Evolutionary conservation across 2,797 vertebrate genomes (phyloP).

Genomic region (Clarias pachynema): DNA sequence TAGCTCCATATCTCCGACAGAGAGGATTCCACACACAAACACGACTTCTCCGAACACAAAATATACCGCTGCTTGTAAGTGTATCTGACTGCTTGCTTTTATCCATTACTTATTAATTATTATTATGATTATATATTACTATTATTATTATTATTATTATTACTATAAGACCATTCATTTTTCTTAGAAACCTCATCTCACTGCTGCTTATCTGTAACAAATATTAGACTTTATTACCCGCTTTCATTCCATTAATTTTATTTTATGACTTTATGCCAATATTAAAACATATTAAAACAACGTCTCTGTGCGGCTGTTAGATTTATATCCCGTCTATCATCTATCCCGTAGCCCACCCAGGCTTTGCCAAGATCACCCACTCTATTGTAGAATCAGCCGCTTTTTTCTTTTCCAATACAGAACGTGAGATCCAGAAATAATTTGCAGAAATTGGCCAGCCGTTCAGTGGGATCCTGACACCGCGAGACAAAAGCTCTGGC

Average conservation of each 20-base stretch:
- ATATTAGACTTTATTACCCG: constrained; percentile 30
- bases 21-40: not conserved
- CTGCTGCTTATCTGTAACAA: constrained; percentile 15
- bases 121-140: not conserved
- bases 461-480: constrained; percentile 2
- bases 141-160: constrained; percentile 14
- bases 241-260: constrained; percentile 16
- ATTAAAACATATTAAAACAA: constrained; percentile 45
- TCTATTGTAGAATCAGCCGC: constrained; percentile 13
- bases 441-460: constrained; percentile 2
- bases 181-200: constrained; percentile 3
- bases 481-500: constrained; percentile 17
- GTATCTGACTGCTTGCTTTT: not conserved
- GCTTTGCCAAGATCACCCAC: constrained; percentile 6
- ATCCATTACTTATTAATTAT: not conserved
- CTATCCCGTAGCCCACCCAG: not conserved
- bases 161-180: not conserved
- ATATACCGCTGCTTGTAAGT: not conserved
- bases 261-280: constrained; percentile 21
- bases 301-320: constrained; percentile 10
- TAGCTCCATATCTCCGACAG: not conserved
- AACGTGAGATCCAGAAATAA: constrained; percentile 37
- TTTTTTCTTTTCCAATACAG: not conserved
- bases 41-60: not conserved
- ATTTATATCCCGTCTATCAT: constrained; percentile 33